Evolutionary conservation across 92 coral and sea anemone genomes (phyloP), one percentile per base, ranked within the genome.

Genomic region (Umimayanthus chanpuru): DNA sequence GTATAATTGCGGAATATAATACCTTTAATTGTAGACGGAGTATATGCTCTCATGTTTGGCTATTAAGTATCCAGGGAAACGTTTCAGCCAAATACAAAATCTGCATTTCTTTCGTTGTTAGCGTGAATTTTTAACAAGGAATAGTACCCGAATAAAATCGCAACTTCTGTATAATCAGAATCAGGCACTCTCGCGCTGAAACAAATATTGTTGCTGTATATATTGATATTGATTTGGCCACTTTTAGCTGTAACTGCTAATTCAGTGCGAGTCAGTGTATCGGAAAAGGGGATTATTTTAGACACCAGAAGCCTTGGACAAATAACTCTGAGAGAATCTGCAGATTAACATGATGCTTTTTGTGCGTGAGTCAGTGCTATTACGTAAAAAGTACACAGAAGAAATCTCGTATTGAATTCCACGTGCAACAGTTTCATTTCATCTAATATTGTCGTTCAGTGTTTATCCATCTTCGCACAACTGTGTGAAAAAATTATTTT

Each of bases 51-150:
- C 77, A 23, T 73, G 21, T 26, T 39, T 75, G 79, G 47, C 11
- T 8, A 36, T 14, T 39, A 36, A 38, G 79, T 39, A 36, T 75
- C 79, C 50, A 12, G 49, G 79, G 79, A 75, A 75, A 75, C 79
- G 79, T 75, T 75, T 38, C 23, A 75, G 10, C 14, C 28, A 39
- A 21, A 20, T 23, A 39, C 44, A 5, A 75, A n/a, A n/a, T 18
- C 79, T 39, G 78, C 78, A 73, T 7, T 18, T 32, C 44, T 56
- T 56, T 15, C 66, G 66, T 15, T 56, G 23, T 16, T 56, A 56
- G 3, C 23, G 16, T 56, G 66, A 56, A 56, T 56, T 15, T 56
- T 20, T 21, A 16, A 16, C 26, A 61, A 6, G 8, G 21, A 0
- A 61, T 16, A 20, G 9, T 26, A 61, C 68, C 68, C 36, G 36